A percentile compares a stretch with the other conserved stretches of the same genome.
Conservation (phyloP, 2,888 invertebrate genomes). For the Chalcosyrphus nemorum region DNA sequence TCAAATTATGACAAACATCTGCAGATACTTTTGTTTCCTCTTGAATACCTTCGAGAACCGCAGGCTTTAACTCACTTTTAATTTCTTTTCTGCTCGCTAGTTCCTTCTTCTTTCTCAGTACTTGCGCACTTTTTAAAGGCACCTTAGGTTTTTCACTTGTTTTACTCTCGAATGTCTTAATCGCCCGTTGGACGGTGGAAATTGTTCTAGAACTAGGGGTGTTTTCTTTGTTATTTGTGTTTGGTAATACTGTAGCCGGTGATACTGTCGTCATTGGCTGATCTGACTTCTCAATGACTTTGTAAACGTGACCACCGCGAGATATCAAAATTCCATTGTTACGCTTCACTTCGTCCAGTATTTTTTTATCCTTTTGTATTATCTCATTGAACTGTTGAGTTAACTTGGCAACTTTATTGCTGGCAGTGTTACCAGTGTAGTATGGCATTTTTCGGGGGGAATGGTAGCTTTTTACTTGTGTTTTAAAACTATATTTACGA, state of each 20-base stretch:
- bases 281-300: slow-evolving; percentile 78
- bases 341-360: slow-evolving; percentile 84
- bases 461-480: slow-evolving; percentile 78
- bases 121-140: slow-evolving; percentile 78
- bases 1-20: neutral
- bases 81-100: slow-evolving; percentile 71
- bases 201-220: slow-evolving; percentile 76
- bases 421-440: slow-evolving; percentile 61
- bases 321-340: slow-evolving; percentile 83
- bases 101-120: slow-evolving; percentile 79
- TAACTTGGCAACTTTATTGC: slow-evolving; percentile 86
- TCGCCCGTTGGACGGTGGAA: slow-evolving; percentile 80
- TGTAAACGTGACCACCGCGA: slow-evolving; percentile 81
- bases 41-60: slow-evolving; percentile 55
- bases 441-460: slow-evolving; percentile 77
- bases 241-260: slow-evolving; percentile 10
- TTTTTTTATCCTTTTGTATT: slow-evolving; percentile 81
- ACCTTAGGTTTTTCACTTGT: slow-evolving; percentile 79
- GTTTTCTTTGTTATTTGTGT: slow-evolving; percentile 35
- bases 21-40: slow-evolving; percentile 37
- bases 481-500: slow-evolving; percentile 81
- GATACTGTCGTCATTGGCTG: slow-evolving; percentile 32
- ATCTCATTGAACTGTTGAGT: slow-evolving; percentile 88
- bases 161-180: slow-evolving; percentile 78
- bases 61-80: slow-evolving; percentile 22